Percentiles rank a stretch among this genome's conserved stretches.
These are phyloP conservation scores for Oligia latruncula DNA, from an alignment of 2,888 invertebrate genomes.

Conservation along the genomic window DNA sequence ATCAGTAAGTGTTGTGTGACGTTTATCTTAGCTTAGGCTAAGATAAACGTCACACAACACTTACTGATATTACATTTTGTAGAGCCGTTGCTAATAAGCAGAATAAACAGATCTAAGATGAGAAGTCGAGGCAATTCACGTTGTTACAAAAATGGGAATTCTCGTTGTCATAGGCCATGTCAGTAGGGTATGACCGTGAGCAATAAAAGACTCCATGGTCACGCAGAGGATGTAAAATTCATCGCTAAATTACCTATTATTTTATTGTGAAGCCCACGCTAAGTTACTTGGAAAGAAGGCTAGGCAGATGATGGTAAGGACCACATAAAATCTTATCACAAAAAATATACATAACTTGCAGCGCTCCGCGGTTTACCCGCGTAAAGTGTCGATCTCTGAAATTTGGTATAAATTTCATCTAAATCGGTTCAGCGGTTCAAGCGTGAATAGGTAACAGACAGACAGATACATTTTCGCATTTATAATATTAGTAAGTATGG, in stretches of 20 bases:
- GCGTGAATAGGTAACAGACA: no score
- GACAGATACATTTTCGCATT: no score
- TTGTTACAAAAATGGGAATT: background rate
- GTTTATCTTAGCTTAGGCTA: constrained; percentile 31
- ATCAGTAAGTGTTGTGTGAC: constrained; percentile 17
- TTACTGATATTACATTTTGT: constrained; percentile 18
- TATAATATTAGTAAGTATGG: no score
- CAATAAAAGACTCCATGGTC: background rate
- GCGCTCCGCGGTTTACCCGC: no score
- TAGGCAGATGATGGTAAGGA: background rate
- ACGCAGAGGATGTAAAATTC: background rate
- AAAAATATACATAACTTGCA: background rate
- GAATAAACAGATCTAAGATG: background rate
- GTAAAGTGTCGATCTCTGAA: no score
- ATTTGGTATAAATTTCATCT: no score
- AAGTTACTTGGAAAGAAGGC: background rate
- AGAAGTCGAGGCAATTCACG: background rate
- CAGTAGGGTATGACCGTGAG: background rate
- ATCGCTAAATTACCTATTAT: background rate
- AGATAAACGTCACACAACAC: constrained; percentile 31
- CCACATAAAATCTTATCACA: background rate
- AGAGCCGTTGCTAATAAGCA: background rate
- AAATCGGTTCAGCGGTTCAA: no score
- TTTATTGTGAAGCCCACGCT: background rate
- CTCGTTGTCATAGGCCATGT: background rate